Base-by-base conservation (phyloP, 1,140 invertebrate genomes). In the Camponotus floridanus region DNA sequence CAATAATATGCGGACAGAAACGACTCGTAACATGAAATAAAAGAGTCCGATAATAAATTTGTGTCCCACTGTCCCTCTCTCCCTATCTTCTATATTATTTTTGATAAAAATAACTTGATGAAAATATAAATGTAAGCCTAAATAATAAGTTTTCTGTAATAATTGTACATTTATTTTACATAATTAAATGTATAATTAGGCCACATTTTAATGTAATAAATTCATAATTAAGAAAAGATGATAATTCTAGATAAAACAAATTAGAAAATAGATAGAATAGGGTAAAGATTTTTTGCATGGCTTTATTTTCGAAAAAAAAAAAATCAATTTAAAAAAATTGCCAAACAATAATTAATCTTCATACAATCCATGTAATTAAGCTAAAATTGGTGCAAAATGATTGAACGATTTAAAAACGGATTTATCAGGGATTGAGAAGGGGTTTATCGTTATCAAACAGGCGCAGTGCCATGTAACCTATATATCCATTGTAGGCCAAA, bases 401-500 rank as follows among this genome's bases (percentile, higher is more conserved):
- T 78, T 45, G 51, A 15, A n/a, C 26, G 13, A 67, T 21, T 67
- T 55, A 7, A 67, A 51, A 26, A 51, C 8, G 42, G 26, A 51
- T 79, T 65, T 21, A 13, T 13, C 3, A 3, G 13, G 4, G 11
- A 48, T 33, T 9, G 45, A 21, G 9, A 31, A 8, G 45, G 48
- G 3, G n/a, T 45, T 51, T 55, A 42, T 59, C 48, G 65, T 80
- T 80, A 31, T 9, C 78, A 6, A 80, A 80, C 18, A 51, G 15
- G n/a, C 45, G 31, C 71, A 55, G 45, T 67, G 33, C 61, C 42
- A 55, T 55, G 76, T 80, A 80, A 80, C 45, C 45, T 26, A 80
- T 48, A 80, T 68, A 51, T 45, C 42, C 36, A 42, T 79, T 59
- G 79, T 73, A 21, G 68, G 79, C 42, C 79, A 73, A 65, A 68